phyloP scores from a whole-genome alignment of 2,113 vertebrate genomes.

The Vireo altiloquus region DNA sequence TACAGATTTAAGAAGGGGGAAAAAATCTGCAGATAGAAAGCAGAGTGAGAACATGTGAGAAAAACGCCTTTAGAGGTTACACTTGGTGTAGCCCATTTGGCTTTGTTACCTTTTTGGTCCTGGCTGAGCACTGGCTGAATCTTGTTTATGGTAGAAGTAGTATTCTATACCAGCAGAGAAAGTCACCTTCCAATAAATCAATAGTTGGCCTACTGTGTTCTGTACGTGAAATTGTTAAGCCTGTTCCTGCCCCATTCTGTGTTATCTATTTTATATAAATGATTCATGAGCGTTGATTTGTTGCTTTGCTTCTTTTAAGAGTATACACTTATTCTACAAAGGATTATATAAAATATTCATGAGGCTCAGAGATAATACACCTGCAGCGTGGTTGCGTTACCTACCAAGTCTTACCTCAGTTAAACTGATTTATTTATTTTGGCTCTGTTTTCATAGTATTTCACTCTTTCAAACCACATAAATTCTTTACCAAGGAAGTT shows the following conservation, averaged over 20 bases:
- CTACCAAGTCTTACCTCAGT: not conserved
- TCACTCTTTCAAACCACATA: not conserved
- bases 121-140: not conserved
- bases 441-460: not conserved
- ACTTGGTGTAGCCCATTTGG: not conserved
- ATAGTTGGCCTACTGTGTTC: not conserved
- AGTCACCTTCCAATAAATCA: not conserved
- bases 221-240: not conserved
- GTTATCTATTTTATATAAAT: not conserved
- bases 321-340: not conserved
- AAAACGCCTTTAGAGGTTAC: not conserved
- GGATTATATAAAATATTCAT: conserved; percentile 17
- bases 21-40: not conserved
- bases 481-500: not conserved
- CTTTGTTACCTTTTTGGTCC: not conserved
- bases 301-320: not conserved
- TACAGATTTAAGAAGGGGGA: not conserved
- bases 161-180: not conserved
- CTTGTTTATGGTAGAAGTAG: not conserved
- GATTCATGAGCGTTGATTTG: not conserved
- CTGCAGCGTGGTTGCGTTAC: not conserved
- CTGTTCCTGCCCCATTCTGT: not conserved
- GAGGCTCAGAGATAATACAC: not conserved
- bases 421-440: not conserved
- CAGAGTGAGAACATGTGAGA: not conserved